These are phyloP conservation scores for Drosophila auraria DNA, from an alignment of 1,140 invertebrate genomes.

Conservation along the genomic window DNA sequence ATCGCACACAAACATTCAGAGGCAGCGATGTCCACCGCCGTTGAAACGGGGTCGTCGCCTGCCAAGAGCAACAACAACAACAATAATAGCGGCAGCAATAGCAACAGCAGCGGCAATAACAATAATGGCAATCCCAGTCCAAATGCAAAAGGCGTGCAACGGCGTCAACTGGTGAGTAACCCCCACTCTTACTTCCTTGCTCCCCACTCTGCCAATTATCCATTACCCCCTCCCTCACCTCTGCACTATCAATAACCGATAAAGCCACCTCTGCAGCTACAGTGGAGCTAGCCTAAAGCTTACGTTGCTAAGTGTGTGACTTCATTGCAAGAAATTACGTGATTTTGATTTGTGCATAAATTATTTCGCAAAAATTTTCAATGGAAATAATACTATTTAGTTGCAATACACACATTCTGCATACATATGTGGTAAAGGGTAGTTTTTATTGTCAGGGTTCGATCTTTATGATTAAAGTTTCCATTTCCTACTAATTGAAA, in stretches of 20 bases:
- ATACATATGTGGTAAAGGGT: not conserved
- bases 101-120: conserved; percentile 35
- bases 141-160: conserved; percentile 81
- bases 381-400: not conserved
- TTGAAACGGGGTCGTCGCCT: conserved; percentile 84
- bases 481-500: not conserved
- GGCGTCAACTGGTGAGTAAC: conserved; percentile 83
- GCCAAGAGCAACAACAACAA: conserved; percentile 77
- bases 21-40: conserved; percentile 81
- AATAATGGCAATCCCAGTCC: conserved; percentile 70
- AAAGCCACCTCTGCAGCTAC: conserved; percentile 28
- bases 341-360: not conserved
- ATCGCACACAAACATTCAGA: conserved; percentile 6
- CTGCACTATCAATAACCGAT: conserved; percentile 43
- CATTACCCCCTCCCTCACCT: not conserved
- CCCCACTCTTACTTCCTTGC: conserved; percentile 2
- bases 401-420: too few relatives aligned
- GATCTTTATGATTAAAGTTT: not conserved
- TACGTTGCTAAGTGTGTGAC: not conserved
- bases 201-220: not conserved
- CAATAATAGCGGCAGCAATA: conserved; percentile 23
- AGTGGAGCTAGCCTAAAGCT: not conserved
- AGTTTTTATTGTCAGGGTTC: not conserved
- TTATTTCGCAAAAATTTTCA: not conserved
- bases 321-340: not conserved